Evolutionary conservation across 2,797 vertebrate genomes (phyloP), one percentile per base, ranked within the genome.

Genomic region (Graptemys geographica): DNA sequence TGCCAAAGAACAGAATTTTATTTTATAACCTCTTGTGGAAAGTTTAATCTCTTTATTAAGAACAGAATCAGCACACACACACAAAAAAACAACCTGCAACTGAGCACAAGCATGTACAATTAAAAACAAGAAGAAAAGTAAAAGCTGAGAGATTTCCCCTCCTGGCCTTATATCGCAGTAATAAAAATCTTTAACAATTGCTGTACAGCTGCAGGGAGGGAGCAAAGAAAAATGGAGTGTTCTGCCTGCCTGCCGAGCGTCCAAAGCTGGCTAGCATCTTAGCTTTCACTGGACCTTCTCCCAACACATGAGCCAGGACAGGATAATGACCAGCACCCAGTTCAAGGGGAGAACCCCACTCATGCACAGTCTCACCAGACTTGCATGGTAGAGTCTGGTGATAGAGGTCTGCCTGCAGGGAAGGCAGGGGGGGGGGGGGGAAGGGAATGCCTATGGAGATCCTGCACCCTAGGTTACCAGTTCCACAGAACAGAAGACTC

Each of bases 131-230:
- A 83, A 80, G 13, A 85, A 59, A 88, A 89, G 53, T 2, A 88
- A 33, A 89, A 83, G 9, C 28, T 83, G 76, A 76, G 69, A 37
- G 53, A 41, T 13, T 13, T 92, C 93, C 69, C 81, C 28, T 11
- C 0, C 0, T 13, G 55, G 31, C 27, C 31, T 84, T 41, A 53
- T 27, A 1, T 0, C 1, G 37, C 85, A 92, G 53, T 12, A 85
- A 78, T 69, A 88, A 82, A 90, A 90, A 79, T 81, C 44, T 55
- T 57, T 86, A 37, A 44, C 37, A 62, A 1, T 4, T 47, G 12
- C 74, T 78, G 41, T 28, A 16, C 25, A 49, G 27, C 28, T 65
- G 33, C 76, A 27, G 41, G 2, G 4, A 51, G 31, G 6, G 76
- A 81, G 78, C 56, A 86, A 81, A 83, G 41, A n/a, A 28, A 88